Evolutionary conservation across 2,888 invertebrate genomes (phyloP).

Genomic region (Nezara viridula): DNA sequence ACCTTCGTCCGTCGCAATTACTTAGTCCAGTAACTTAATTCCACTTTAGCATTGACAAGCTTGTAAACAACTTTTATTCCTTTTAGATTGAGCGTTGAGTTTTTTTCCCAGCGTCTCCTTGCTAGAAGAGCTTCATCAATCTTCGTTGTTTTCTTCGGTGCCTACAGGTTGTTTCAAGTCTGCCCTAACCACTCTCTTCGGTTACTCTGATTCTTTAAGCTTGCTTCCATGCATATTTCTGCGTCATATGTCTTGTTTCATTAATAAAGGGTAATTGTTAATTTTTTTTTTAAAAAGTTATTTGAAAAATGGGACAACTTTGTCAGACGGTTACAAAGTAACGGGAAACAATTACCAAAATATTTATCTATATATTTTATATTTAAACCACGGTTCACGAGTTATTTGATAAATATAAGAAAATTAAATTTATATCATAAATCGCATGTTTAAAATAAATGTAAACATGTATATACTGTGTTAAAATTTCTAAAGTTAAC

Average conservation of each 20-base stretch:
- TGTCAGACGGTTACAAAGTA: too few species aligned
- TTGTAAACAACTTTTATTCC: background rate
- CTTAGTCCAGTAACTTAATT: background rate
- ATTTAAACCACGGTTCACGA: too few species aligned
- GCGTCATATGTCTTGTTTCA: background rate
- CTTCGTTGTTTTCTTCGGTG: conserved; percentile 4
- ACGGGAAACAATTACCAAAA: too few species aligned
- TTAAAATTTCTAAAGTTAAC: too few species aligned
- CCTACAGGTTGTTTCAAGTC: conserved; percentile 3
- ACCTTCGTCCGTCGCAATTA: background rate
- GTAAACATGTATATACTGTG: too few species aligned
- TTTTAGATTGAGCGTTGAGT: background rate
- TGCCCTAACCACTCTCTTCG: background rate
- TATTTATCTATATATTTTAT: too few species aligned
- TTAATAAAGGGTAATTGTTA: too few species aligned
- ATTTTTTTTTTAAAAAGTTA: too few species aligned
- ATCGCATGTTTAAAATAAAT: too few species aligned
- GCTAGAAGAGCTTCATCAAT: background rate
- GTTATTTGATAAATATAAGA: too few species aligned
- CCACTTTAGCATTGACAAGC: background rate
- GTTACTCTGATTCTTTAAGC: background rate
- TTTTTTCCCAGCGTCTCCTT: background rate
- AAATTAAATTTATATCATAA: too few species aligned
- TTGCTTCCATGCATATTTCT: background rate
- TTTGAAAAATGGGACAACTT: too few species aligned